These are phyloP conservation scores for Chrysomela aeneicollis DNA, from an alignment of 2,888 invertebrate genomes.

Conservation along the genomic window DNA sequence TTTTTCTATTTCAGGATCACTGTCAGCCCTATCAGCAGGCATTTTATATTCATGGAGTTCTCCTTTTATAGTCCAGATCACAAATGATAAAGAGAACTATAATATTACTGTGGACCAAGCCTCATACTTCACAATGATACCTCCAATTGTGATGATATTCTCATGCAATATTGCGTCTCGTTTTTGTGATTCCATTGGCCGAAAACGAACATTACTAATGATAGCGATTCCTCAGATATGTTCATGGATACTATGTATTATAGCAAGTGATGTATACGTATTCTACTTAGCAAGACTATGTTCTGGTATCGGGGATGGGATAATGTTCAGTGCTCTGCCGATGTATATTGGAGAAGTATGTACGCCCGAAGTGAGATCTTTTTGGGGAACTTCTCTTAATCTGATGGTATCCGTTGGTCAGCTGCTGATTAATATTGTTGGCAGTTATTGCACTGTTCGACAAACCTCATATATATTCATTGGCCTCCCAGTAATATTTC, in stretches of 20 bases:
- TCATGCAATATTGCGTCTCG: constrained; percentile 45
- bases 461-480: constrained; percentile 66
- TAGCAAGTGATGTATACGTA: constrained; percentile 45
- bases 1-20: no score
- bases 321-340: constrained; percentile 47
- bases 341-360: constrained; percentile 53
- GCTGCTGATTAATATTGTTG: constrained; percentile 60
- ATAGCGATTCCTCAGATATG: constrained; percentile 49
- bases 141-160: constrained; percentile 47
- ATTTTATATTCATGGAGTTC: constrained; percentile 51
- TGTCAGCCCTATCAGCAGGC: constrained; percentile 45
- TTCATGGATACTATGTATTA: constrained; percentile 44
- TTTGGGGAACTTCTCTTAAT: constrained; percentile 51
- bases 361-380: constrained; percentile 50
- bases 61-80: constrained; percentile 52
- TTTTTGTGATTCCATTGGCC: constrained; percentile 49
- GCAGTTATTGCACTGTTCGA: constrained; percentile 64
- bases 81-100: constrained; percentile 46
- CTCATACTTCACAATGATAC: constrained; percentile 53
- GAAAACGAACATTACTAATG: constrained; percentile 49
- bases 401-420: constrained; percentile 47
- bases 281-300: constrained; percentile 51
- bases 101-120: constrained; percentile 53
- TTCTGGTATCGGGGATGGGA: constrained; percentile 48
- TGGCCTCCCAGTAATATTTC: constrained; percentile 66